Percentiles rank a stretch among this genome's conserved stretches.
Conservation (phyloP, 2,888 invertebrate genomes). For the Dryomyza anilis region DNA sequence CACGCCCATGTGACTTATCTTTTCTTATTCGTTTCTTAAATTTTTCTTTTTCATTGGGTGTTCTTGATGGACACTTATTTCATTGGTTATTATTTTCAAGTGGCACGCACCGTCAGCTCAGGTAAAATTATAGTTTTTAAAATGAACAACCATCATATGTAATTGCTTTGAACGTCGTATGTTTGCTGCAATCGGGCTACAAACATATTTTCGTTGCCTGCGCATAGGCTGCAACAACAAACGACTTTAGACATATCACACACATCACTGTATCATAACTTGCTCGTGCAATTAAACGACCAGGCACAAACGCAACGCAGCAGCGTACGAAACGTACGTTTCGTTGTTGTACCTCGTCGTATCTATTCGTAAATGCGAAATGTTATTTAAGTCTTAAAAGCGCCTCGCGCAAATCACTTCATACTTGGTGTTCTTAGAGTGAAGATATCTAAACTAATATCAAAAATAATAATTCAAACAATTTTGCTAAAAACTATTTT, state of each 20-base stretch:
- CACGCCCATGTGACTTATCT: too few relatives aligned
- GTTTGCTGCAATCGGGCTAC: too few relatives aligned
- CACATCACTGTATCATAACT: slow-evolving; percentile 8
- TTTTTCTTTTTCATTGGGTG: too few relatives aligned
- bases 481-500: neutral
- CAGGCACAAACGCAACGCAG: slow-evolving; percentile 44
- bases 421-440: slow-evolving; percentile 61
- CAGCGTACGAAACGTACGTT: slow-evolving; percentile 29
- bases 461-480: neutral
- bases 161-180: too few relatives aligned
- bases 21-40: too few relatives aligned
- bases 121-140: too few relatives aligned
- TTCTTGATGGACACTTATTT: too few relatives aligned
- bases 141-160: too few relatives aligned
- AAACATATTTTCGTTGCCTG: too few relatives aligned
- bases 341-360: slow-evolving; percentile 18
- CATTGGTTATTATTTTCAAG: too few relatives aligned
- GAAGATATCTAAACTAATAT: slow-evolving; percentile 51
- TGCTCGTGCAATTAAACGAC: slow-evolving; percentile 33
- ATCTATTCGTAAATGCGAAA: slow-evolving; percentile 40
- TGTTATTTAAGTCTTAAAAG: slow-evolving; percentile 62
- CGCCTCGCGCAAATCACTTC: slow-evolving; percentile 62
- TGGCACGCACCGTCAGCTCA: too few relatives aligned
- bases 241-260: slow-evolving; percentile 25
- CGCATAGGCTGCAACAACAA: slow-evolving; percentile 22